Evolutionary conservation across 2,113 vertebrate genomes (phyloP), one percentile per base, ranked within the genome.

Genomic region (Syngnathus floridae): DNA sequence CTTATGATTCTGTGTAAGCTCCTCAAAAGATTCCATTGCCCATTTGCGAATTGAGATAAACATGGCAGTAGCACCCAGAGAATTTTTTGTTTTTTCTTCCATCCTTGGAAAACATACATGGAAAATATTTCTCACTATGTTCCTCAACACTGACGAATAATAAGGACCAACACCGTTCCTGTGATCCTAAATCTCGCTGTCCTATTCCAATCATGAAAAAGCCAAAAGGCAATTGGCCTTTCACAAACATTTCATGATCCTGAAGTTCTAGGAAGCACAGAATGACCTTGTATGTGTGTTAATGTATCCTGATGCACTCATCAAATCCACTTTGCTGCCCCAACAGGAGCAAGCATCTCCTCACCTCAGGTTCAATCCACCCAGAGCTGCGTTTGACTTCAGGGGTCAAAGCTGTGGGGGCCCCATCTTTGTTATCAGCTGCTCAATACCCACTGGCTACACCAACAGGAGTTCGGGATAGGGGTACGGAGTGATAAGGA

Each of bases 401-500:
- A 74, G 86, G 54, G 86, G 80, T 90, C 88, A 91, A 82, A 62
- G 88, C 91, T 88, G 80, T 76, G 92, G 57, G 56, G 51, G 91
- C 89, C 84, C 26, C 74, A 87, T 78, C 76, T 7, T 45, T 81
- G 81, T 87, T 90, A 91, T 90, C 88, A 88, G 91, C 86, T 87
- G 89, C 86, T 73, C 79, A 21, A 45, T 59, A 43, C 57, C 72
- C 72, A 16, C 58, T 69, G 68, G 81, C 88, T 88, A 88, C 69
- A 78, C 87, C 83, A 64, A 84, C 77, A 65, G 55, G 76, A 79
- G 88, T 85, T 79, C 85, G 68, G 83, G 89, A 87, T 88, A 84
- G 86, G 60, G 86, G 80, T 89, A 89, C 65, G 75, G 70, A 83
- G 82, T 82, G 90, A 92, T 93, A 92, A 92, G 90, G 88, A 88